Conservation (phyloP, 2,888 invertebrate species). For the Eumerus sabulonum region DNA sequence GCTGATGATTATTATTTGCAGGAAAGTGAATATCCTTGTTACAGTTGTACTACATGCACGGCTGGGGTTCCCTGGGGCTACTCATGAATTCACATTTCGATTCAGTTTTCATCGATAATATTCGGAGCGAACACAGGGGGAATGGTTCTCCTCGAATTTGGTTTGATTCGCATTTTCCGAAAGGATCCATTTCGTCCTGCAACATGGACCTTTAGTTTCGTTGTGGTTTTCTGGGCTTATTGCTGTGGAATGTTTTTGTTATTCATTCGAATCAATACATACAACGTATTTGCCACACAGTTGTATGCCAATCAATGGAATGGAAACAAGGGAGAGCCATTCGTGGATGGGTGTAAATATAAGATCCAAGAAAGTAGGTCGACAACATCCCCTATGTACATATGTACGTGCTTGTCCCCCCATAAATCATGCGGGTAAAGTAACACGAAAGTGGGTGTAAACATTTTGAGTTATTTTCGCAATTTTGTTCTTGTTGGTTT, state of each 20-base stretch:
- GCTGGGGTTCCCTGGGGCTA: not conserved
- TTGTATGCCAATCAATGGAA: no score
- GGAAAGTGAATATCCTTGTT: conserved; percentile 42
- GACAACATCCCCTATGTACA: conserved; percentile 2
- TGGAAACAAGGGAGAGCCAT: no score
- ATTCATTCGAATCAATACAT: no score
- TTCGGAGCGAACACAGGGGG: not conserved
- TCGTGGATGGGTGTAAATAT: no score
- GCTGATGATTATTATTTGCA: conserved; percentile 27
- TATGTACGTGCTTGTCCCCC: no score
- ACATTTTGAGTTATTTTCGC: conserved; percentile 2
- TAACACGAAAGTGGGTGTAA: conserved; percentile 14
- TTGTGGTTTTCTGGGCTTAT: no score
- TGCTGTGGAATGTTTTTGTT: no score
- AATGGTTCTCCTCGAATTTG: not conserved
- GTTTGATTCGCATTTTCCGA: no score
- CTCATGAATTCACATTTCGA: conserved; percentile 19
- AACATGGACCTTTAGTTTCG: no score
- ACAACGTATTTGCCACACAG: not conserved
- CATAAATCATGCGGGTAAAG: conserved; percentile 26
- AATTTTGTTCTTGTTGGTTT: conserved; percentile 23
- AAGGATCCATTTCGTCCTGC: no score
- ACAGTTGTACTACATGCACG: conserved; percentile 32
- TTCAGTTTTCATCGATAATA: conserved; percentile 41
- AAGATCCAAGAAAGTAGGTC: conserved; percentile 30